A percentile compares a stretch with the other conserved stretches of the same genome.
phyloP scores from a whole-genome alignment of 2,888 invertebrate genomes.

The Merodon equestris region DNA sequence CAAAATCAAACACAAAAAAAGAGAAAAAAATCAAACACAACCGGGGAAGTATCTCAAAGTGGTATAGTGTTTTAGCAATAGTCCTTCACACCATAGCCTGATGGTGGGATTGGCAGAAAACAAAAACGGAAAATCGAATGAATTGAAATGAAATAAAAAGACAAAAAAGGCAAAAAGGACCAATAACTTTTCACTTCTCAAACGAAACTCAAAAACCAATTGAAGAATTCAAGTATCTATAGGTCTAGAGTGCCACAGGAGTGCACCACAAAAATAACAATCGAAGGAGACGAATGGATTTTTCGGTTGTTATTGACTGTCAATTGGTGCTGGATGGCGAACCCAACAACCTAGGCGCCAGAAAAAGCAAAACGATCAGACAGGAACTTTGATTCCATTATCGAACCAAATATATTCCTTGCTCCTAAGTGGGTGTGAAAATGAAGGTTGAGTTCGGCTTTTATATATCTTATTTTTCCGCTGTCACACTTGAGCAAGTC shows the following conservation, averaged over 20 bases:
- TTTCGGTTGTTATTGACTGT: conserved; percentile 7
- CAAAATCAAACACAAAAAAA: background rate
- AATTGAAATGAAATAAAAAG: background rate
- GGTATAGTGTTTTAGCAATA: conserved; percentile 62
- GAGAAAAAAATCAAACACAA: conserved; percentile 39
- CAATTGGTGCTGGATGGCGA: no score
- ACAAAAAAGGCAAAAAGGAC: conserved; percentile 42
- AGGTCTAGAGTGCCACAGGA: conserved; percentile 2
- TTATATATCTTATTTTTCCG: conserved; percentile 17
- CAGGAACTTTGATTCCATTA: conserved; percentile 49
- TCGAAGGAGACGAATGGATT: conserved; percentile 39
- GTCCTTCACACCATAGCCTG: conserved; percentile 46
- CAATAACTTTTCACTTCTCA: conserved; percentile 57
- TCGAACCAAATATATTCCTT: conserved; percentile 52
- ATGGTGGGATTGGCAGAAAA: conserved; percentile 7
- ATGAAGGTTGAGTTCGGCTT: background rate
- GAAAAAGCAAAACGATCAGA: conserved; percentile 20
- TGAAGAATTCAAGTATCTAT: conserved; percentile 62
- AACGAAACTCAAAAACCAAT: conserved; percentile 58
- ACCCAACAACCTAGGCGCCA: no score
- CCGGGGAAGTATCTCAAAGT: conserved; percentile 21
- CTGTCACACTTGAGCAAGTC: conserved; percentile 28
- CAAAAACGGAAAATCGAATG: background rate
- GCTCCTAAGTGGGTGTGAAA: conserved; percentile 21
- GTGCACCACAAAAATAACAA: conserved; percentile 48